A percentile compares a stretch with the other conserved stretches of the same genome.
Evolutionary conservation across 2,797 vertebrate species (phyloP).

Genomic region (Enteromius radiatus): DNA sequence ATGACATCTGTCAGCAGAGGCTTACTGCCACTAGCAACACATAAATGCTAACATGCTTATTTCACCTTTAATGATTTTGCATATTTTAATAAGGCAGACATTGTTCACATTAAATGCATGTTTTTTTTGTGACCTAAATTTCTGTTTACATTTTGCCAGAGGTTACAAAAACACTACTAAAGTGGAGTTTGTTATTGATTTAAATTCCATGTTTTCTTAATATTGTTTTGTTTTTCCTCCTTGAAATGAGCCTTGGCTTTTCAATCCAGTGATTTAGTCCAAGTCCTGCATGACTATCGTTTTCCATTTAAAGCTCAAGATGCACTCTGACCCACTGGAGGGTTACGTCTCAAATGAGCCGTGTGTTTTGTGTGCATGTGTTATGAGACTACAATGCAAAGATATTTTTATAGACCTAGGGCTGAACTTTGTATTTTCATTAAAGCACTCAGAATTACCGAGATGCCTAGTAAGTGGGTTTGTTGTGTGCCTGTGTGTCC

Average conservation of each 20-base stretch:
- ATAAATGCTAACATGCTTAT: neutral
- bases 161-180: neutral
- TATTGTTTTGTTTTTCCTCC: slow-evolving; percentile 8
- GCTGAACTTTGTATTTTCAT: slow-evolving; percentile 60
- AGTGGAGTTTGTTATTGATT: slow-evolving; percentile 62
- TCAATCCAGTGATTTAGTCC: slow-evolving; percentile 14
- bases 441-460: slow-evolving; percentile 65
- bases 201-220: slow-evolving; percentile 48
- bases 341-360: slow-evolving; percentile 38
- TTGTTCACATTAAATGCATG: neutral
- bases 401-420: slow-evolving; percentile 38
- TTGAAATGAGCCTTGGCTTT: slow-evolving; percentile 40
- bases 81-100: neutral
- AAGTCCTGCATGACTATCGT: slow-evolving; percentile 24
- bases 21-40: neutral
- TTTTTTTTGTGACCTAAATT: no score
- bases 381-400: slow-evolving; percentile 38
- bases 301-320: slow-evolving; percentile 44
- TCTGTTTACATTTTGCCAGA: neutral
- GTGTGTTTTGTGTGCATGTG: slow-evolving; percentile 35
- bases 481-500: slow-evolving; percentile 72
- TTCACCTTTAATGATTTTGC: neutral
- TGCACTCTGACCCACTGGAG: slow-evolving; percentile 19
- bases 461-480: slow-evolving; percentile 67
- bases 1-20: neutral